Evolutionary conservation across 2,888 invertebrate species (phyloP).

Genomic region (Drosophila buzzatii): DNA sequence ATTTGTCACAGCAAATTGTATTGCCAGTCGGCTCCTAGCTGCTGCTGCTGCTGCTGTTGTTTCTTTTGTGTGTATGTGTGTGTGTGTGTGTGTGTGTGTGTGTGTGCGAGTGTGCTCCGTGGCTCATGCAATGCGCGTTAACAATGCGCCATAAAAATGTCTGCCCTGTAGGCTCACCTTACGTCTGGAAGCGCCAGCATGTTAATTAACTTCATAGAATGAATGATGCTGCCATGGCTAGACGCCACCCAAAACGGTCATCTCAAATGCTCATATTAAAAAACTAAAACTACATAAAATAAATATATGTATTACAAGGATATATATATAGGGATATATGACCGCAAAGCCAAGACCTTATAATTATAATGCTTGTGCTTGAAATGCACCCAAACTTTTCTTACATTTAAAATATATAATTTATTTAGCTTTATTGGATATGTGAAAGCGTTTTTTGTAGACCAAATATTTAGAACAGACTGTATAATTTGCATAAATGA

Average conservation of each 20-base stretch:
- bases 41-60: slow-evolving; percentile 10
- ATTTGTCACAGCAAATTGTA: slow-evolving; percentile 74
- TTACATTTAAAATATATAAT: background rate
- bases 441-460: background rate
- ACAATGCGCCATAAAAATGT: slow-evolving; percentile 55
- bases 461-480: slow-evolving; percentile 1
- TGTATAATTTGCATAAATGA: background rate
- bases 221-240: slow-evolving; percentile 4
- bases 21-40: slow-evolving; percentile 50
- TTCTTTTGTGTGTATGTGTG: background rate
- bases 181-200: slow-evolving; percentile 43
- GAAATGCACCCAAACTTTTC: background rate
- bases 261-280: slow-evolving; percentile 48
- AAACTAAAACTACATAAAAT: slow-evolving; percentile 6
- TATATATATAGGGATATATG: background rate
- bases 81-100: background rate
- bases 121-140: slow-evolving; percentile 37
- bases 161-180: slow-evolving; percentile 61
- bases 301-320: background rate
- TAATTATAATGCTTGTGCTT: background rate
- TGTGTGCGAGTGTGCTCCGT: slow-evolving; percentile 2
- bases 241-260: slow-evolving; percentile 6
- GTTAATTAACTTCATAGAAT: slow-evolving; percentile 59
- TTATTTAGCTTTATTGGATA: background rate
- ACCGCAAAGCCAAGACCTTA: background rate